Evolutionary conservation across 2,113 vertebrate genomes (phyloP), one percentile per base, ranked within the genome.

Genomic region (Athene noctua): DNA sequence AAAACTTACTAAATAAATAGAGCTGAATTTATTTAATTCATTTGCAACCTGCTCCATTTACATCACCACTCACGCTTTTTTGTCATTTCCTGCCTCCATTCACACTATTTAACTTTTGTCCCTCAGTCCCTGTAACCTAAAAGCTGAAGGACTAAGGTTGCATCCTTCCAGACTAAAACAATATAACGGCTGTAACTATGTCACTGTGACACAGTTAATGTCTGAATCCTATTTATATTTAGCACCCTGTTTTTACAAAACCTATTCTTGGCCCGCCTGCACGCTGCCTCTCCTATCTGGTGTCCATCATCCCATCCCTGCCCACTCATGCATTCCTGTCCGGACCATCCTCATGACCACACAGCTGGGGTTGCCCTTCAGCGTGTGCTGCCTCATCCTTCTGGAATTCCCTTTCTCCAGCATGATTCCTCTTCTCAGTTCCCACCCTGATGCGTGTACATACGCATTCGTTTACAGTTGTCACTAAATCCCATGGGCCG

Each of bases 321-420:
- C 92, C 66, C 96, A 95, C 91, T 96, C 96, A 92, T 77, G 89
- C 91, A 96, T 95, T 97, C 94, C 94, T 95, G 32, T 36, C 62
- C 1, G 3, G 88, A 63, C 89, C 51, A 61, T 80, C 89, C 92
- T 72, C 84, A 67, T 91, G 92, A 92, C 55, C 89, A 40, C 0
- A n/a, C 89, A 94, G 95, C 89, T 95, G 92, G 89, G 89, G 80
- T 94, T 97, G 95, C 92, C 96, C 84, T 95, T 96, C 75, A 96
- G 74, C 13, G 0, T 5, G 2, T 32, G 73, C 25, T 92, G 54
- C 38, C 89, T 95, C 91, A 94, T 82, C 78, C 0, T 3, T 62
- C 84, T 67, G 87, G 74, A 94, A 94, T 83, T 94, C 89, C 92
- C 84, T 88, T 73, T 80, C 74, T 83, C 71, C 84, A 91, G 74